Percentiles rank a stretch among this genome's conserved stretches.
Conservation (phyloP, 2,888 invertebrate genomes). For the Drosophila sordidula region DNA sequence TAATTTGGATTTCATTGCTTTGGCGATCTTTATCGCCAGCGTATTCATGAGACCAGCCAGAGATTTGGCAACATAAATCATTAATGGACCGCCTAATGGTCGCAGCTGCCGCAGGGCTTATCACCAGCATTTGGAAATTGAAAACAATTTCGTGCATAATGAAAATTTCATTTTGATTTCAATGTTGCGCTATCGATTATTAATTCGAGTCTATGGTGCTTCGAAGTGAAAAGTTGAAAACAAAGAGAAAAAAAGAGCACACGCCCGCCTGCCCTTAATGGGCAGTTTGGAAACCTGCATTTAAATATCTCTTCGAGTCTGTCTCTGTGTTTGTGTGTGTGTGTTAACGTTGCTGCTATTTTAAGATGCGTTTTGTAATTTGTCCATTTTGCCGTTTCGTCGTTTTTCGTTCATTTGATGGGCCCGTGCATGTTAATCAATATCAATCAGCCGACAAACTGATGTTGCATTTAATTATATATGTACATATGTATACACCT, state of each 20-base stretch:
- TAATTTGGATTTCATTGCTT: slow-evolving; percentile 65
- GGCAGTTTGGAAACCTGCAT: slow-evolving; percentile 56
- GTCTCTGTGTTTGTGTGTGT: slow-evolving; percentile 12
- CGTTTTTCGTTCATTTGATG: slow-evolving; percentile 4
- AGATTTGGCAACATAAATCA: slow-evolving; percentile 70
- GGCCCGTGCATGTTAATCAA: slow-evolving; percentile 70
- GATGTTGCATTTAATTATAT: slow-evolving; percentile 67
- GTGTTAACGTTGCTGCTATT: slow-evolving; percentile 24
- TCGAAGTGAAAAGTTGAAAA: slow-evolving; percentile 47
- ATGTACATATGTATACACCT: slow-evolving; percentile 21
- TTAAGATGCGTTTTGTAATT: slow-evolving; percentile 65
- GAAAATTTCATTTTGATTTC: slow-evolving; percentile 57
- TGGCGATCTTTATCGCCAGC: slow-evolving; percentile 52
- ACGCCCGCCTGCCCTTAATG: slow-evolving; percentile 31
- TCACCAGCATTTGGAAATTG: slow-evolving; percentile 45
- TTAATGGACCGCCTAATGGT: slow-evolving; percentile 52
- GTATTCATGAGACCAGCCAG: slow-evolving; percentile 41
- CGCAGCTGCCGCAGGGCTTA: slow-evolving; percentile 40
- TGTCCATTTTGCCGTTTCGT: slow-evolving; percentile 42
- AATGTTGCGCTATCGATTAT: slow-evolving; percentile 57
- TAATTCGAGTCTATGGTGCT: slow-evolving; percentile 50
- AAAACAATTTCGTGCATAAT: slow-evolving; percentile 55
- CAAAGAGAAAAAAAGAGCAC: slow-evolving; percentile 1
- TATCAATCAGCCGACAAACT: slow-evolving; percentile 59
- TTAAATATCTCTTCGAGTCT: slow-evolving; percentile 19